Evolutionary conservation across 1,140 invertebrate genomes (phyloP), one percentile per base, ranked within the genome.

Genomic region (Bombus affinis): DNA sequence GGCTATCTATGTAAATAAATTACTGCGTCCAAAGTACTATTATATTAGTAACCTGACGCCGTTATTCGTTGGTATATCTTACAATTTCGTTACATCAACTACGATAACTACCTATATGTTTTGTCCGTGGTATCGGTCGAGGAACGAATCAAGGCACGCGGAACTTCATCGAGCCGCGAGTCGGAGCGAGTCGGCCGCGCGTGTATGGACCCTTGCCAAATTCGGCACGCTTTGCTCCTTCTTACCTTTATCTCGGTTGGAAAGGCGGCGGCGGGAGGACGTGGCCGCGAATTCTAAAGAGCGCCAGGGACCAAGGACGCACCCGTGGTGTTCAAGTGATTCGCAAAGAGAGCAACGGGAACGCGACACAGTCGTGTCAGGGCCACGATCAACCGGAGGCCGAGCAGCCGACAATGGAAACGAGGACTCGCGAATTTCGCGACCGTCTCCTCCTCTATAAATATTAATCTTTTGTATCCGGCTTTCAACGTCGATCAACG

Each of bases 121-220:
- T 28, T 3, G 57, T 39, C 6, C 15, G 57, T 25, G 32, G 39
- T 32, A 25, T 57, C 70, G 42, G 62, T 44, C 35, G 53, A 39
- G 53, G 53, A 76, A 76, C 74, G 74, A 39, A 57, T 53, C 32
- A 9, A 77, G 75, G 75, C 75, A 77, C 75, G 75, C 75, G 75
- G 75, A 85, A 80, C 1, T 59, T 44, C 42, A 42, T 39, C 76
- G 76, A 47, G 59, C 59, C 73, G 82, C 62, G 66, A 66, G 77
- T 89, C 88, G 88, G 76, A 76, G 82, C 53, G 65, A 72, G 75
- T 88, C 90, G 87, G 86, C 78, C 75, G 88, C 84, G 88, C 83
- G 83, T 90, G 81, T 87, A 91, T 93, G 93, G 93, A 90, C 37
- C 81, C 6, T 66, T 92, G 92, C 92, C 93, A 93, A 92, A 92